phyloP scores from a whole-genome alignment of 2,888 invertebrate genomes.

The Chymomyza fuscimana region DNA sequence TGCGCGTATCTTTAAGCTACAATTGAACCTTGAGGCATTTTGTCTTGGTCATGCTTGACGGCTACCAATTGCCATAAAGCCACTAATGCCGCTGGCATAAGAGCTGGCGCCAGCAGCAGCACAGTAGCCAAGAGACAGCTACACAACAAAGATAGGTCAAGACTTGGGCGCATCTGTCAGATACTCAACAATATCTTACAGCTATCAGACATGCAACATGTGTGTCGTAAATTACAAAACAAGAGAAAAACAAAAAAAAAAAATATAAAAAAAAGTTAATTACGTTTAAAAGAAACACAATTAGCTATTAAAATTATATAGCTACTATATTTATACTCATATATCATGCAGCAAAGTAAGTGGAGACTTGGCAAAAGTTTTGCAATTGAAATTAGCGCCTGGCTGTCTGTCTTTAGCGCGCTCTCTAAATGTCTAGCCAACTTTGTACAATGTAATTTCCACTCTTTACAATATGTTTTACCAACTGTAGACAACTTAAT shows the following conservation, averaged over 20 bases:
- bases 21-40: conserved; percentile 64
- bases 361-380: conserved; percentile 52
- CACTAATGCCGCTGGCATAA: background rate
- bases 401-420: conserved; percentile 9
- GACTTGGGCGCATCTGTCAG: conserved; percentile 42
- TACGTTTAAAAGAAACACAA: conserved; percentile 60
- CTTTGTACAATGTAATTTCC: conserved; percentile 18
- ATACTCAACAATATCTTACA: conserved; percentile 16
- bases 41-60: conserved; percentile 2
- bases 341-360: conserved; percentile 36
- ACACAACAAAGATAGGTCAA: background rate
- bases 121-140: conserved; percentile 14
- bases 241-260: conserved; percentile 19
- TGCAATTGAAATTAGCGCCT: conserved; percentile 49
- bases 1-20: conserved; percentile 46
- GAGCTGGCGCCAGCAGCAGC: conserved; percentile 3
- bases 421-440: background rate
- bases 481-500: conserved; percentile 55
- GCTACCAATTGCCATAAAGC: background rate
- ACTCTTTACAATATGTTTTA: too few species aligned
- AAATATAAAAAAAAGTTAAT: conserved; percentile 45
- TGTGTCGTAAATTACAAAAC: background rate
- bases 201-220: background rate
- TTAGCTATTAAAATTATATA: conserved; percentile 32
- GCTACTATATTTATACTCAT: background rate